Conservation (phyloP, 2,113 vertebrate species). For the Burhinus oedicnemus region DNA sequence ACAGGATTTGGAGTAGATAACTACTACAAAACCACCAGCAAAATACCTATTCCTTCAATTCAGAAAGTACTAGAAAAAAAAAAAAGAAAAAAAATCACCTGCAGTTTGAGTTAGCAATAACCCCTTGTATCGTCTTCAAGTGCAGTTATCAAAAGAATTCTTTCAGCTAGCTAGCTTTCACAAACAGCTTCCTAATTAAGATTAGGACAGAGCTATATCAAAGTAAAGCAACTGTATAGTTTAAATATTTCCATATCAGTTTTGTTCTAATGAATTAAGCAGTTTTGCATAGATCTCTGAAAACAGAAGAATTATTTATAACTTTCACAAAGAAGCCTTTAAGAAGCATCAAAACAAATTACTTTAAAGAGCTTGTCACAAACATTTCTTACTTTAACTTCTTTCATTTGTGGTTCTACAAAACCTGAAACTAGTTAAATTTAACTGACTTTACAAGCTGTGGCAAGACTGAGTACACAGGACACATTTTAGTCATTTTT, state of each 20-base stretch:
- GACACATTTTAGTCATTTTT: background rate
- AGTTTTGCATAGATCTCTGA: background rate
- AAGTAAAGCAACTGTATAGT: background rate
- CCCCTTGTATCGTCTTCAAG: background rate
- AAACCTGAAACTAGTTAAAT: slow-evolving; percentile 49
- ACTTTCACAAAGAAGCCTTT: slow-evolving; percentile 67
- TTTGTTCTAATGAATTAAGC: background rate
- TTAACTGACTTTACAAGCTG: slow-evolving; percentile 64
- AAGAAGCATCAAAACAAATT: slow-evolving; percentile 54
- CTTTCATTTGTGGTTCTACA: slow-evolving; percentile 54
- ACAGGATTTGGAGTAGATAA: background rate
- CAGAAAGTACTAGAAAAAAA: background rate
- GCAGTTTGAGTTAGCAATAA: background rate
- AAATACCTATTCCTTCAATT: background rate
- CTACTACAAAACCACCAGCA: background rate
- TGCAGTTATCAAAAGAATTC: background rate
- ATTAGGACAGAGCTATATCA: background rate
- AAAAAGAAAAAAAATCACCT: background rate
- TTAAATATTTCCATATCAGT: slow-evolving; percentile 6
- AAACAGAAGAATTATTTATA: slow-evolving; percentile 59
- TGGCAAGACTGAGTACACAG: slow-evolving; percentile 26
- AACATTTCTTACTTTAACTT: slow-evolving; percentile 34
- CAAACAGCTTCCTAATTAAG: background rate
- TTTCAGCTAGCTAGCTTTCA: background rate
- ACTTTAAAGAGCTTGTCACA: slow-evolving; percentile 54